A percentile compares a stretch with the other conserved stretches of the same genome.
phyloP scores from a whole-genome alignment of 2,888 invertebrate species.

The Acronicta psi region DNA sequence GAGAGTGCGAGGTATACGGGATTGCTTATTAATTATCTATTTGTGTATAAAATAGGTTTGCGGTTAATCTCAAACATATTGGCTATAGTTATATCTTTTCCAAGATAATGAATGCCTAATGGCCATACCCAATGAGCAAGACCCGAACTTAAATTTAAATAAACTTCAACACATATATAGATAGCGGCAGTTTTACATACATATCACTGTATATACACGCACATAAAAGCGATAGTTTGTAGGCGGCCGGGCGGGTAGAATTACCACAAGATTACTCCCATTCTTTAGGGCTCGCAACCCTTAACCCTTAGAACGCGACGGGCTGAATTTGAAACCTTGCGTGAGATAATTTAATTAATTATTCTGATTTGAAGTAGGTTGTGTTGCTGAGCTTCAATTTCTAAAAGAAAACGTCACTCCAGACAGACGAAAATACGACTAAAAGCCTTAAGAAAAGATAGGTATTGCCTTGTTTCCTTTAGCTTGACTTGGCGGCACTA shows the following conservation, averaged over 20 bases:
- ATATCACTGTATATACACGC: constrained; percentile 22
- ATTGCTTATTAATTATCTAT: no score
- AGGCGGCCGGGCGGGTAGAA: constrained; percentile 66
- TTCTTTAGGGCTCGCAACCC: constrained; percentile 75
- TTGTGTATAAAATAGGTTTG: no score
- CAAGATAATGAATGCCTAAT: not conserved
- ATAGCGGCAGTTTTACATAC: constrained; percentile 5
- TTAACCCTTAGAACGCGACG: constrained; percentile 64
- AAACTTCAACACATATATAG: constrained; percentile 19
- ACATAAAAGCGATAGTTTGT: constrained; percentile 66
- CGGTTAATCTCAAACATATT: no score
- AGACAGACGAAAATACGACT: no score
- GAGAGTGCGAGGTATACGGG: no score
- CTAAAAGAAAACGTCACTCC: not conserved
- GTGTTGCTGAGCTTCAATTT: constrained; percentile 1
- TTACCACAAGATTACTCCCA: constrained; percentile 83
- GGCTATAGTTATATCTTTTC: not conserved
- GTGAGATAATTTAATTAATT: constrained; percentile 70
- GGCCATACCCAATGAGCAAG: constrained; percentile 7
- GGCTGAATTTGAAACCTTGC: constrained; percentile 61
- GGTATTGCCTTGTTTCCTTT: no score
- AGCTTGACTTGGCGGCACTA: no score
- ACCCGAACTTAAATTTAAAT: constrained; percentile 30
- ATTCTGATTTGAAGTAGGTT: constrained; percentile 54
- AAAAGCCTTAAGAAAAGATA: no score